Conservation (phyloP, 2,797 vertebrate genomes). For the Podarcis siculus region DNA sequence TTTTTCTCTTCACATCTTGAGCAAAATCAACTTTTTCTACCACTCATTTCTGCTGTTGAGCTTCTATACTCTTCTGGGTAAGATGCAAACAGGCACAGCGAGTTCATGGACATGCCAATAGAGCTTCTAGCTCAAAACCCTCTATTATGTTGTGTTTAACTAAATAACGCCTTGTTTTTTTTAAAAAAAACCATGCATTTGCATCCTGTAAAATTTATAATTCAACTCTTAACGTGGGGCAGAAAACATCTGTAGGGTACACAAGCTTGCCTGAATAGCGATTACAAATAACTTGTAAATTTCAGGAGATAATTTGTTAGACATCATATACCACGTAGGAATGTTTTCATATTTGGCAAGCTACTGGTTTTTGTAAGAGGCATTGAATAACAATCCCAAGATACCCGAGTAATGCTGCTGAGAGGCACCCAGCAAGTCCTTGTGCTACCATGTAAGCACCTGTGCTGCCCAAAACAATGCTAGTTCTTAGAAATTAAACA, state of each 20-base stretch:
- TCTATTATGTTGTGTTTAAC: background rate
- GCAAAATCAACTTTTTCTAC: constrained; percentile 87
- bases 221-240: constrained; percentile 4
- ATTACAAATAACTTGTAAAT: background rate
- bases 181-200: background rate
- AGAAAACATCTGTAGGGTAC: background rate
- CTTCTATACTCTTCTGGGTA: constrained; percentile 91
- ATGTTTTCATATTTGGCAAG: background rate
- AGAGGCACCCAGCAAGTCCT: background rate
- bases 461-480: background rate
- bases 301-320: background rate
- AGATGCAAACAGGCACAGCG: constrained; percentile 62
- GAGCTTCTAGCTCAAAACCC: constrained; percentile 18
- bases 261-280: constrained; percentile 21
- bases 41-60: constrained; percentile 90
- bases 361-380: background rate
- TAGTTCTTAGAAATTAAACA: too few species aligned
- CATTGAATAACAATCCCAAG: background rate
- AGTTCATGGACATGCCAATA: constrained; percentile 37
- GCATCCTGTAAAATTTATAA: background rate
- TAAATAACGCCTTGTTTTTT: background rate
- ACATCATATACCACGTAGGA: fast-evolving
- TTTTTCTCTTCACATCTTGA: constrained; percentile 88
- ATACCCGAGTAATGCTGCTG: background rate
- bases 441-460: background rate